phyloP scores from a whole-genome alignment of 2,888 invertebrate genomes.

The Pecten maximus region DNA sequence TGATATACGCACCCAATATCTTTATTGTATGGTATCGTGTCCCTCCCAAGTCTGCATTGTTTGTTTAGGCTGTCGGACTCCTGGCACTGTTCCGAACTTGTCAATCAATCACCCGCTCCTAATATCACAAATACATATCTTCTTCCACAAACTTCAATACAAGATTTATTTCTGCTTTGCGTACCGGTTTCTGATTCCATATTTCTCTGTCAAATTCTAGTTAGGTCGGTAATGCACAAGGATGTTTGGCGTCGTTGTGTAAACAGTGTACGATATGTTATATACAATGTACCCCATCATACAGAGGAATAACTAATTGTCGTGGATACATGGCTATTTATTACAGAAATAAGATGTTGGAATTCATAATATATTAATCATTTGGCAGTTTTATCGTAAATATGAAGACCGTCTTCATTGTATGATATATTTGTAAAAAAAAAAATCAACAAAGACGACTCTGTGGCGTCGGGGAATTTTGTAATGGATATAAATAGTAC shows the following conservation, averaged over 20 bases:
- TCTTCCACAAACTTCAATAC: background rate
- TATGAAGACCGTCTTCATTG: background rate
- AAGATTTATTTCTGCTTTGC: background rate
- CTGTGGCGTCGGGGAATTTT: background rate
- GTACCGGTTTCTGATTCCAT: background rate
- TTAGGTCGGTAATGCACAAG: background rate
- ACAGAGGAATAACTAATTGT: background rate
- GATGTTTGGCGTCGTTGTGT: background rate
- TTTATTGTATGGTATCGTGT: background rate
- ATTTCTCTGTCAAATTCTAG: conserved; percentile 6
- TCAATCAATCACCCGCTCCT: background rate
- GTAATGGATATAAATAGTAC: too few species aligned
- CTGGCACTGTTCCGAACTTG: background rate
- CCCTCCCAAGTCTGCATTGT: background rate
- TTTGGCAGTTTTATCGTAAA: background rate
- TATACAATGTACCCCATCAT: background rate
- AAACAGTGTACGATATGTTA: background rate
- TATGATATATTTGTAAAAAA: background rate
- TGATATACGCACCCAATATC: background rate
- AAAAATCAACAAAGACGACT: background rate
- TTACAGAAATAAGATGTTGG: background rate
- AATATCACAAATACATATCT: background rate
- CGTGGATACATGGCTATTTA: background rate
- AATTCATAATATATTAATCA: background rate
- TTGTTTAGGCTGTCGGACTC: background rate